These are phyloP conservation scores for Folsomia manolachei DNA, from an alignment of 2,888 invertebrate species.

Conservation along the genomic window DNA sequence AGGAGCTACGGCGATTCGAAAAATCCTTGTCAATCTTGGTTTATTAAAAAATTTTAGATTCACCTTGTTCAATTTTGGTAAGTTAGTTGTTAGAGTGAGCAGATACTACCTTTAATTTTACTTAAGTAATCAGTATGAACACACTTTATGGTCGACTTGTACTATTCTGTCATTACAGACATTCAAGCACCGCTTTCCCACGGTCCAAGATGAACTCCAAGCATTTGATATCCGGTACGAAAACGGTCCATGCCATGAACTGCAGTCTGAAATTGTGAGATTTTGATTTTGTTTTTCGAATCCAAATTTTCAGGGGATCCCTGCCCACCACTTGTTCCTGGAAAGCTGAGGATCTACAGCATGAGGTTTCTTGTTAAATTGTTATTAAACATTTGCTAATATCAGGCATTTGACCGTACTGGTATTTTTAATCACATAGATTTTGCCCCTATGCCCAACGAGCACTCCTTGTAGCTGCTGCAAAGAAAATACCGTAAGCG, in stretches of 20 bases:
- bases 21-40: too few relatives aligned
- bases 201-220: slow-evolving; percentile 17
- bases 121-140: too few relatives aligned
- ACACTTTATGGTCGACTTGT: too few relatives aligned
- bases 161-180: too few relatives aligned
- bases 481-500: slow-evolving; percentile 53
- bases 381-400: neutral
- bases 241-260: neutral
- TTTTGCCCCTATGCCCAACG: slow-evolving; percentile 54
- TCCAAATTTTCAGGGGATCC: slow-evolving; percentile 5
- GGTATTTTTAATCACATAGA: too few relatives aligned
- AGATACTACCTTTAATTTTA: too few relatives aligned
- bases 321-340: slow-evolving; percentile 18
- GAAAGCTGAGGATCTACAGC: slow-evolving; percentile 22
- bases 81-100: too few relatives aligned
- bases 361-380: too few relatives aligned
- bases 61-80: too few relatives aligned
- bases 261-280: neutral
- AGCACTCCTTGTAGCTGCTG: slow-evolving; percentile 52
- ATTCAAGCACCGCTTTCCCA: too few relatives aligned
- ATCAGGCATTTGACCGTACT: neutral
- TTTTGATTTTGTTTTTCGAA: neutral
- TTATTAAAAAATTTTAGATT: too few relatives aligned
- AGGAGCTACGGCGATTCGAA: too few relatives aligned
- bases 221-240: slow-evolving; percentile 13